Base-by-base conservation (phyloP, 1,140 invertebrate species). In the Thereuonema tuberculata region DNA sequence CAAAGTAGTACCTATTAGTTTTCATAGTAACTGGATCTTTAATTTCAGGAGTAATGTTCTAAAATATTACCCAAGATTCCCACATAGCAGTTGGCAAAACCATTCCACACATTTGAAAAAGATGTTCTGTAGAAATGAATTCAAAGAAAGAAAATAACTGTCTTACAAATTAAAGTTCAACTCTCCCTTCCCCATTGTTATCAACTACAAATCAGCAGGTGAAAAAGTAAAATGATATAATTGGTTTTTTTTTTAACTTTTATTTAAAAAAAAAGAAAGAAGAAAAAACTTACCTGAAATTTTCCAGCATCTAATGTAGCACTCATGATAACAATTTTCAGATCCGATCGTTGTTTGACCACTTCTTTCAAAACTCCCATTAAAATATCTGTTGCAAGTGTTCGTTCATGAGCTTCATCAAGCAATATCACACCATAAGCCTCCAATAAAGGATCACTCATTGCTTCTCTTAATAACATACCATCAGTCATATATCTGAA, bases 221-320 rank as follows among this genome's bases (percentile, higher is more conserved):
- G 37, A 43, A 43, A 9, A 43, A 43, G n/a, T n/a, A 9, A 43
- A 43, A 12, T 43, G 9, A 9, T 12, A 43, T n/a, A 43, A 12
- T n/a, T 43, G 9, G 37, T n/a, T 43, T 43, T 52, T 9, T 12
- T n/a, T 27, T 21, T 24, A 24, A 23, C 17, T 60, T 20, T 25
- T 50, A 20, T 21, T 9, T 12, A 61, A 57, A 20, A 2, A 23
- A 48, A n/a, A n/a, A n/a, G n/a, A n/a, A n/a, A n/a, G n/a, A n/a
- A 53, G 17, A 24, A 59, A 49, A 5, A 48, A 58, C 58, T 66
- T 67, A 81, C 79, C 75, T 97, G 93, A 76, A 99, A 99, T 74
- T 99, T 99, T 2, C 95, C 96, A 54, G 97, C 95, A 77, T 99
- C 97, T n/a, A 99, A 77, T 0, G 97, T 99, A 17, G 97, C 97